Conservation (phyloP, 1,140 invertebrate genomes). For the Hesperophylax magnus region DNA sequence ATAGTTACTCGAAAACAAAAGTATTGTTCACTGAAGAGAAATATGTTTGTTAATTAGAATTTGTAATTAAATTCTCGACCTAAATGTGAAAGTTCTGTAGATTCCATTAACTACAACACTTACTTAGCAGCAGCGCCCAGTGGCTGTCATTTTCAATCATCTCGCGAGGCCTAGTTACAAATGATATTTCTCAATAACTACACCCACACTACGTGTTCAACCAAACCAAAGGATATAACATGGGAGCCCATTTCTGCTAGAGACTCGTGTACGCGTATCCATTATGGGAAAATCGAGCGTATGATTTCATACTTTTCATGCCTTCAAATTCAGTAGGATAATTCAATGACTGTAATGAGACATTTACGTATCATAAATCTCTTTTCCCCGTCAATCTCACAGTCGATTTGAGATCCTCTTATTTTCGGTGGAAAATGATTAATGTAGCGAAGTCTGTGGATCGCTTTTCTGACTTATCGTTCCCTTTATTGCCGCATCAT, state of each 20-base stretch:
- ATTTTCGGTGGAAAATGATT: constrained; percentile 1
- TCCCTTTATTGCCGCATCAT: no score
- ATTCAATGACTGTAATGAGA: constrained; percentile 16
- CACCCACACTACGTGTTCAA: constrained; percentile 12
- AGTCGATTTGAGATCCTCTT: background rate
- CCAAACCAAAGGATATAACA: background rate
- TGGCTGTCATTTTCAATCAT: background rate
- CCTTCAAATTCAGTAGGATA: background rate
- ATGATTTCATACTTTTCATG: constrained; percentile 4
- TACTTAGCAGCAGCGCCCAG: no score
- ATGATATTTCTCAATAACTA: constrained; percentile 12
- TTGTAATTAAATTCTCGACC: no score
- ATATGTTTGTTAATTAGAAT: no score
- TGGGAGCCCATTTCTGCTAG: constrained; percentile 3
- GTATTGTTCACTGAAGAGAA: no score
- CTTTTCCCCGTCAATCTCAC: background rate
- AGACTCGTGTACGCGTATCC: background rate
- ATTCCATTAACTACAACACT: no score
- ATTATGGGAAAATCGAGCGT: constrained; percentile 18
- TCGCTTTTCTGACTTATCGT: no score
- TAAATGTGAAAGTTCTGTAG: no score
- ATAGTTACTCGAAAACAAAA: no score
- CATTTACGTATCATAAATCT: constrained; percentile 14
- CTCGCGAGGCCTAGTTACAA: constrained; percentile 16
- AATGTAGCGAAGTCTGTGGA: background rate